These are phyloP conservation scores for Drosophila recens DNA, from an alignment of 2,888 invertebrate species.

Conservation along the genomic window DNA sequence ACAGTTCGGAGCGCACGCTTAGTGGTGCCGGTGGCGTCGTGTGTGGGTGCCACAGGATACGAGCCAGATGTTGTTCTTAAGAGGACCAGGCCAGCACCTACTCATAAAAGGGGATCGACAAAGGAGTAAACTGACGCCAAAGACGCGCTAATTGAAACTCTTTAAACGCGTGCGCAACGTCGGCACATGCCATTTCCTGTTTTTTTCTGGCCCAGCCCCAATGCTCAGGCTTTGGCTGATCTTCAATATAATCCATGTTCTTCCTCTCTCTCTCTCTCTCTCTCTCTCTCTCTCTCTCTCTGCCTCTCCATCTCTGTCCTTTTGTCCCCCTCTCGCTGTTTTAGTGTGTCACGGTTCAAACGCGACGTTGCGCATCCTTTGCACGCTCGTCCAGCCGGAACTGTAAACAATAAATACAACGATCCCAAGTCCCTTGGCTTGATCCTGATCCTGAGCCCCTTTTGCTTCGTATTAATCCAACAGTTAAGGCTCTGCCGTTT, in stretches of 20 bases:
- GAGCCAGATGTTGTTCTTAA: constrained; percentile 55
- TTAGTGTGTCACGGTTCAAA: constrained; percentile 50
- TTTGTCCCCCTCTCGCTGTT: constrained; percentile 3
- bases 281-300: not conserved
- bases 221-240: constrained; percentile 16
- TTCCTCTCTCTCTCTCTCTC: not conserved
- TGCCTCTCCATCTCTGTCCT: not conserved
- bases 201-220: constrained; percentile 14
- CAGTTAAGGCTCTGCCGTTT: constrained; percentile 21
- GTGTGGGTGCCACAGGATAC: constrained; percentile 72
- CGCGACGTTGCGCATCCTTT: constrained; percentile 54
- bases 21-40: constrained; percentile 37
- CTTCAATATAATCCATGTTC: constrained; percentile 33
- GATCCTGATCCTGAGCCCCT: constrained; percentile 20
- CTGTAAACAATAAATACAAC: constrained; percentile 83
- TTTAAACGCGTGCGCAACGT: constrained; percentile 64
- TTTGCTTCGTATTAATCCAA: constrained; percentile 45
- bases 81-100: constrained; percentile 8
- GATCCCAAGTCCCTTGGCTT: constrained; percentile 14
- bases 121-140: constrained; percentile 66
- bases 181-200: constrained; percentile 64
- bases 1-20: constrained; percentile 38
- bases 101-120: constrained; percentile 52
- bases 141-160: constrained; percentile 67
- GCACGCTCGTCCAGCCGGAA: constrained; percentile 81